Percentiles rank a stretch among this genome's conserved stretches.
phyloP scores from a whole-genome alignment of 2,797 vertebrate species.

The Rhyacichthys aspro region DNA sequence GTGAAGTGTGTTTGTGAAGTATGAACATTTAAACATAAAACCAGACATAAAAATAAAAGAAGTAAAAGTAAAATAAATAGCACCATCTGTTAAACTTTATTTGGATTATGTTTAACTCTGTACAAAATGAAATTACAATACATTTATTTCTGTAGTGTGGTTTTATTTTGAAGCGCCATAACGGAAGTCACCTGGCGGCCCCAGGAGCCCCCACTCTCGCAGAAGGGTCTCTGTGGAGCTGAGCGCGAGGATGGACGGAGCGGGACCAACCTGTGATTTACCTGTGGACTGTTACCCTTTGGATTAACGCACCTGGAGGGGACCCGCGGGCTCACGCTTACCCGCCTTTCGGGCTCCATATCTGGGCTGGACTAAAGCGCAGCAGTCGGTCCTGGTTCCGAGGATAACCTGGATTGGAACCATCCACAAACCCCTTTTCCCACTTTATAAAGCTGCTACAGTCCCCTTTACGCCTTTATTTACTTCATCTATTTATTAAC shows the following conservation, averaged over 20 bases:
- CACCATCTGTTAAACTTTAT: too few relatives aligned
- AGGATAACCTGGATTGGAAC: not conserved
- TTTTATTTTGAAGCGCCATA: not conserved
- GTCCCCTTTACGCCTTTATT: not conserved
- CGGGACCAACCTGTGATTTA: not conserved
- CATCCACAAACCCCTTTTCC: not conserved
- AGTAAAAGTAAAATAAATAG: too few relatives aligned
- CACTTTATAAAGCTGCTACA: not conserved
- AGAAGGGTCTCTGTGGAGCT: conserved; percentile 7
- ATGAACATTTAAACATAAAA: too few relatives aligned
- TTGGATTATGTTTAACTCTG: too few relatives aligned
- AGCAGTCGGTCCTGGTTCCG: not conserved
- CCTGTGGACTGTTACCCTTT: not conserved
- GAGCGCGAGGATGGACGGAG: conserved; percentile 7
- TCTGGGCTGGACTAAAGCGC: not conserved
- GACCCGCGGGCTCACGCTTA: not conserved
- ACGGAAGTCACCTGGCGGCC: not conserved
- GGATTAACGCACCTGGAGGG: not conserved
- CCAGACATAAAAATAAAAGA: too few relatives aligned
- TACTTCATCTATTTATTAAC: too few relatives aligned
- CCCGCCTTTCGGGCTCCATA: not conserved
- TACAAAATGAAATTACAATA: too few relatives aligned
- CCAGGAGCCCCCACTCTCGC: not conserved
- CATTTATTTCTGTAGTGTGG: too few relatives aligned
- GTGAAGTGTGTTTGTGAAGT: too few relatives aligned